Conservation (phyloP, 2,113 vertebrate species). For the Bettongia penicillata region DNA sequence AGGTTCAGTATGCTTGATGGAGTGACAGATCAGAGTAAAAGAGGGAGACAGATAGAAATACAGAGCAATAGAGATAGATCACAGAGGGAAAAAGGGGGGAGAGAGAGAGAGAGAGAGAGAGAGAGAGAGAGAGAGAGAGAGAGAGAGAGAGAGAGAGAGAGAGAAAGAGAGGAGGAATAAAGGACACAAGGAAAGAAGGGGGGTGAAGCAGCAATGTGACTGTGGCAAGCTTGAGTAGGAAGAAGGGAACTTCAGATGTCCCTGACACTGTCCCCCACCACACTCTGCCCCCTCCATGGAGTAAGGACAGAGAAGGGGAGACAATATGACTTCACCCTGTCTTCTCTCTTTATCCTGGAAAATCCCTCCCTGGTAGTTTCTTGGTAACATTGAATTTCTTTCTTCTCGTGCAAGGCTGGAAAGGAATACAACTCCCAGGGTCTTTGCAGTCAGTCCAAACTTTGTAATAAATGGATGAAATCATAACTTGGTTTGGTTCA, state of each 20-base stretch:
- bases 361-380: background rate
- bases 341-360: background rate
- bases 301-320: background rate
- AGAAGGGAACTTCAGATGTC: background rate
- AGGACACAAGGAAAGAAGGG: background rate
- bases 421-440: background rate
- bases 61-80: background rate
- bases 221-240: background rate
- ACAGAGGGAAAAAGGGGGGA: no score
- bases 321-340: background rate
- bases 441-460: background rate
- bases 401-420: background rate
- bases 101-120: no score
- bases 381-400: no score
- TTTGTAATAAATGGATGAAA: background rate
- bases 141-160: background rate
- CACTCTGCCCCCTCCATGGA: no score
- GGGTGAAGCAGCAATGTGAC: background rate
- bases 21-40: background rate
- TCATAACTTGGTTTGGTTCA: background rate
- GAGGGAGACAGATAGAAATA: background rate
- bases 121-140: background rate
- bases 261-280: no score
- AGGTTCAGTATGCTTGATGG: background rate
- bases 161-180: background rate